Evolutionary conservation across 2,888 invertebrate species (phyloP).

Genomic region (Ferdinandea cuprea): DNA sequence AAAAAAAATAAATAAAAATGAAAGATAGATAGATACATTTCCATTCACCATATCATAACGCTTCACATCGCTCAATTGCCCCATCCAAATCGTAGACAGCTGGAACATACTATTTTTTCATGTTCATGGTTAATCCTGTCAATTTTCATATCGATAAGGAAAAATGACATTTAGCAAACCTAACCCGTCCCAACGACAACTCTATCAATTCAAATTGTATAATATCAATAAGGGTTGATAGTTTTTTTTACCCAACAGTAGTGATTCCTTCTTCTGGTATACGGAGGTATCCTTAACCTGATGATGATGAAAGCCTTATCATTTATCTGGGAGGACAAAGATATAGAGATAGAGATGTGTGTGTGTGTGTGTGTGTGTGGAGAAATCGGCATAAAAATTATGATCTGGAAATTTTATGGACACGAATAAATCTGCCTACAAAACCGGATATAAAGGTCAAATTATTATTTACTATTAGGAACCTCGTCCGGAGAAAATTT

Average conservation of each 20-base stretch:
- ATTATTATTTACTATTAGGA: too few species aligned
- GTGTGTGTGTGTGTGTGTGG: too few species aligned
- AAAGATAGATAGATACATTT: slow-evolving; percentile 39
- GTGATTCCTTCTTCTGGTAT: background rate
- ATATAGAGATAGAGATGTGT: slow-evolving; percentile 21
- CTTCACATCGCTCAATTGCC: slow-evolving; percentile 51
- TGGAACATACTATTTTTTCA: slow-evolving; percentile 55
- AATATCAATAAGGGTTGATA: slow-evolving; percentile 46
- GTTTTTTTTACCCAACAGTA: slow-evolving; percentile 21
- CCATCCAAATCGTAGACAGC: slow-evolving; percentile 6
- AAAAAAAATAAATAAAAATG: slow-evolving; percentile 2
- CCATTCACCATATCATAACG: slow-evolving; percentile 41
- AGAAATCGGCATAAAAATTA: slow-evolving; percentile 6
- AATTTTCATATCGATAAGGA: slow-evolving; percentile 68
- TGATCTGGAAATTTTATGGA: slow-evolving; percentile 30
- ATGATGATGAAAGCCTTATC: slow-evolving; percentile 37
- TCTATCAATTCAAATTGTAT: slow-evolving; percentile 40
- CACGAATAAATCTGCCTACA: slow-evolving; percentile 18
- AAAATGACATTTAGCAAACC: slow-evolving; percentile 55
- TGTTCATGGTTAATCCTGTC: slow-evolving; percentile 65
- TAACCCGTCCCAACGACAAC: background rate
- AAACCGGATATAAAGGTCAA: slow-evolving; percentile 33
- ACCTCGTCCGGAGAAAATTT: too few species aligned
- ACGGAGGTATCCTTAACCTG: slow-evolving; percentile 42
- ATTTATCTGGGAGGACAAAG: slow-evolving; percentile 28